phyloP scores from a whole-genome alignment of 1,140 invertebrate species.

The Aphelinus certus region DNA sequence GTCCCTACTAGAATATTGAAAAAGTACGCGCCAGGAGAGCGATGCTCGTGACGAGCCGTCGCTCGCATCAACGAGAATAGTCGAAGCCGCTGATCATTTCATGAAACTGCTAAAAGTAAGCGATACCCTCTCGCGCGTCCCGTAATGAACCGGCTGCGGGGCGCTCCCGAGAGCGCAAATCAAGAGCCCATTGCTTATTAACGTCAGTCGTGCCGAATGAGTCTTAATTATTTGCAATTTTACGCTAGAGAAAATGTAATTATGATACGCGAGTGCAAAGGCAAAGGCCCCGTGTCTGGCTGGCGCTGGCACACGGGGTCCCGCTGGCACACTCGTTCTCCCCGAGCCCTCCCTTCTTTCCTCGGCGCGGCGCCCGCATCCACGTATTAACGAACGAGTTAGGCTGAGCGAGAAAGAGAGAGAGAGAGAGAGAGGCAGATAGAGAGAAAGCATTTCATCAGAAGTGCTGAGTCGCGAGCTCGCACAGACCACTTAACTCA shows the following conservation, averaged over 20 bases:
- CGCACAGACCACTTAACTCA: conserved; percentile 63
- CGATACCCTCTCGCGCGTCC: no score
- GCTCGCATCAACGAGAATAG: no score
- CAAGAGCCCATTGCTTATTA: no score
- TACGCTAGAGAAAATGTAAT: conserved; percentile 60
- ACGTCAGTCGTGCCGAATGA: conserved; percentile 53
- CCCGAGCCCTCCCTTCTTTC: conserved; percentile 25
- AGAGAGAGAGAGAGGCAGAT: conserved; percentile 50
- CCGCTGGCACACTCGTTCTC: conserved; percentile 52
- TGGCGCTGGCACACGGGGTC: conserved; percentile 51
- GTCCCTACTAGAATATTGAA: no score
- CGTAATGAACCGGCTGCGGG: no score
- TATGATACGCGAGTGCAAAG: conserved; percentile 54
- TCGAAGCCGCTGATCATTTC: no score
- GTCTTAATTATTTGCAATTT: conserved; percentile 65
- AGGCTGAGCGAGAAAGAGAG: conserved; percentile 19
- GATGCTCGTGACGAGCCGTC: no score
- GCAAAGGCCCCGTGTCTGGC: conserved; percentile 54
- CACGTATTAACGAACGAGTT: background rate
- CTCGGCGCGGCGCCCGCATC: conserved; percentile 37
- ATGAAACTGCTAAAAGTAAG: no score
- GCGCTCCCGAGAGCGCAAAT: no score
- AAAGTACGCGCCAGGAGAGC: no score
- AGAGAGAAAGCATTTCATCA: conserved; percentile 62
- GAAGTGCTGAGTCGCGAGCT: conserved; percentile 57